phyloP scores from a whole-genome alignment of 92 coral and sea anemone genomes.

The Siderastrea siderea region DNA sequence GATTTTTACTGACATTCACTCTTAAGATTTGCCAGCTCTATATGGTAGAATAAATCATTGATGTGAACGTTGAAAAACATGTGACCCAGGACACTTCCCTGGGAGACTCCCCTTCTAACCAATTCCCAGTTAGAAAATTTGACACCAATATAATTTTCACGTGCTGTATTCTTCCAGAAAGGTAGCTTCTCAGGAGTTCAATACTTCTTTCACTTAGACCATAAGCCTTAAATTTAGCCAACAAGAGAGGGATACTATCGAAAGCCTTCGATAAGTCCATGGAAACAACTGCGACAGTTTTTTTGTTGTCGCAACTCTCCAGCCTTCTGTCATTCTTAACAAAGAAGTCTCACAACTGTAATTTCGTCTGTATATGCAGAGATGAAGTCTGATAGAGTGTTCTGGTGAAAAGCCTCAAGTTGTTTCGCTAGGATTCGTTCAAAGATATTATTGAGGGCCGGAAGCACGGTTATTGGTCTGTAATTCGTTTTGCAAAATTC shows the following conservation, averaged over 20 bases:
- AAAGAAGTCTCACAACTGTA: constrained; percentile 53
- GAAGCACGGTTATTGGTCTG: neutral
- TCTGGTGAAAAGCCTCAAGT: no score
- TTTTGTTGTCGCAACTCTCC: constrained; percentile 27
- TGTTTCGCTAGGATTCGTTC: neutral
- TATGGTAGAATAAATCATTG: no score
- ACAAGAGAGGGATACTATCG: constrained; percentile 37
- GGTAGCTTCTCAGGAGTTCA: constrained; percentile 7
- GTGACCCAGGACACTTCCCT: no score
- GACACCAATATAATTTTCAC: no score
- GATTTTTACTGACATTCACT: no score
- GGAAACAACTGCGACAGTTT: constrained; percentile 29
- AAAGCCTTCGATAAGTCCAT: constrained; percentile 58
- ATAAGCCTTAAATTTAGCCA: no score
- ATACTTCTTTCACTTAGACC: no score
- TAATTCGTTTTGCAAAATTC: constrained; percentile 3
- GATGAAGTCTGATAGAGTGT: constrained; percentile 24
- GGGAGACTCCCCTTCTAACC: no score
- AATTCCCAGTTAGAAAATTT: no score
- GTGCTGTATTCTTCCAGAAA: neutral
- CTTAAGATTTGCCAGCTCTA: no score
- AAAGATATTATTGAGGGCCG: neutral
- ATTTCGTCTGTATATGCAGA: constrained; percentile 29
- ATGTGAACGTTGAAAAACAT: no score
- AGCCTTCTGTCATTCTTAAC: constrained; percentile 45